Evolutionary conservation across 2,888 invertebrate species (phyloP), one percentile per base, ranked within the genome.

Genomic region (Sphinx pinastri): DNA sequence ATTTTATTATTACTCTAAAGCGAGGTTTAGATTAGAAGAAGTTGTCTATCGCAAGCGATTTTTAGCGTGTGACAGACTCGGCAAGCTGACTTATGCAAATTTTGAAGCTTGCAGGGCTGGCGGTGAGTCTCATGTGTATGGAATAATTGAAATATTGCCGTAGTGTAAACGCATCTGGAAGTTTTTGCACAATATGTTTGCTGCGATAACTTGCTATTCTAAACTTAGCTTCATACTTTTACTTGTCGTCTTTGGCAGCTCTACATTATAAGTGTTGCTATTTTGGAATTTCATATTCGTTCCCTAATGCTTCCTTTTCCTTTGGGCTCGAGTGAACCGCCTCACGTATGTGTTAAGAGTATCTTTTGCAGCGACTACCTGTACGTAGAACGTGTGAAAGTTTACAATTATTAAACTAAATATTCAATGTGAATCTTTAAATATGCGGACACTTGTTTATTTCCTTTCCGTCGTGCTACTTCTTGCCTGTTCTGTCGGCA

Each of bases 291-390:
- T 49, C 47, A 4, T 12, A 19, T 49, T 63, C 60, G 11, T 47
- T 63, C 8, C 19, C 16, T 25, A 16, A 19, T 63, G 12, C 47
- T 49, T 49, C 68, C 68, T 57, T 49, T 68, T 16, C 67, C 31
- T 63, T 71, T 66, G 70, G n/a, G 71, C 68, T 75, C 73, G 74
- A 77, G 82, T 82, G 81, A 78, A 80, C 76, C 78, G 77, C 67
- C 77, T 71, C 68, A 12, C 45, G 57, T 70, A 19, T 54, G n/a
- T 38, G 57, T 38, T 70, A 6, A 38, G 59, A 59, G 52, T 52
- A 67, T 55, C 54, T 45, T 70, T 59, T 49, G 12, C 49, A 49
- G 31, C 16, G 19, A 49, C 16, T 63, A 60, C 47, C 25, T 12
- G 57, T 25, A 25, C 19, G 57, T 31, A 31, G 57, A 57, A 16